Evolutionary conservation across 2,113 vertebrate species (phyloP), one percentile per base, ranked within the genome.

Genomic region (Antechinus flavipes): DNA sequence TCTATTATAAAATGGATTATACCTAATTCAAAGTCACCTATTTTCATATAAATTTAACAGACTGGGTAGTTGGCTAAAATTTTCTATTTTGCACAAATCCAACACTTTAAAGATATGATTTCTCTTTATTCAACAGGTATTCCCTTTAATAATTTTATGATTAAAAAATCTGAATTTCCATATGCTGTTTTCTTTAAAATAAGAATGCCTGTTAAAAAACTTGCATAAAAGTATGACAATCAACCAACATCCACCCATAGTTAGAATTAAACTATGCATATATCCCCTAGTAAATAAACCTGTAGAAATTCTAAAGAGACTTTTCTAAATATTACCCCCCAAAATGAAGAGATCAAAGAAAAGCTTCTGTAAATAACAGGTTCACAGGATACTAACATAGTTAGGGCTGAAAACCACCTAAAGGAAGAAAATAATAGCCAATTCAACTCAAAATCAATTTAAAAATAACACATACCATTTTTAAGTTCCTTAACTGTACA

Each of bases 101-200:
- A 68, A 68, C 30, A 61, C 58, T 61, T 35, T 61, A 68, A 68
- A 68, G 30, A 3, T 68, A 68, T 16, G 27, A 12, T 68, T 68
- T 68, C 27, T 35, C 58, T 61, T 61, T 68, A 68, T 68, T 68
- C 30, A 68, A 35, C 10, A 68, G 27, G 35, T 68, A 30, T 35
- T 49, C 25, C 3, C 58, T 68, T 35, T 35, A 68, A 35, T 12
- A 2, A 68, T 68, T 68, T 35, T 14, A 35, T 35, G 11, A 14
- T 30, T 11, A 52, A 52, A 68, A 58, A 35, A 68, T 68, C 11
- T 91, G 47, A 94, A 93, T 49, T 96, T 1, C 91, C 14, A 95
- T 30, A 96, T 11, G 95, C 4, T 94, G 22, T 2, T 2, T 91
- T 95, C 50, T 94, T 42, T 95, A 92, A 90, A 42, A 23, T 22